A percentile compares a stretch with the other conserved stretches of the same genome.
phyloP scores from a whole-genome alignment of 2,113 vertebrate genomes.

The Anhinga rufa region DNA sequence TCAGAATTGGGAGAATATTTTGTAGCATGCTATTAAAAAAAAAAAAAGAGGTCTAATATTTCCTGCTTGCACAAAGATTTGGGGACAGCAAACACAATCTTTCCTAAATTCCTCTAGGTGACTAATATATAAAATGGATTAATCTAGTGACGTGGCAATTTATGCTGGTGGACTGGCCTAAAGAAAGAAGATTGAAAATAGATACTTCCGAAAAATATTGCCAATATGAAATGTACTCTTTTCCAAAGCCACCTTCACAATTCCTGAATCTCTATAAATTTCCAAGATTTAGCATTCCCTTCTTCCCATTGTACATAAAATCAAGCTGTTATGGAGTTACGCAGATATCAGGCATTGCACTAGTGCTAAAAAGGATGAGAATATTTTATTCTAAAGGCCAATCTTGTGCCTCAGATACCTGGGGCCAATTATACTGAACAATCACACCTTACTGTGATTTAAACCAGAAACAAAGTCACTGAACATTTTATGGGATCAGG shows the following conservation, averaged over 20 bases:
- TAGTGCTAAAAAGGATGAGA: neutral
- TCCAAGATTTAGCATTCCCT: neutral
- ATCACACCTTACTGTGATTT: neutral
- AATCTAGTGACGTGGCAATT: neutral
- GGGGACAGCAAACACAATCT: neutral
- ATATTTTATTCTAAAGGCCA: neutral
- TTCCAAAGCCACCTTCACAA: neutral
- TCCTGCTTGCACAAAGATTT: neutral
- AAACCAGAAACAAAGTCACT: neutral
- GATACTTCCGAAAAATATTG: neutral
- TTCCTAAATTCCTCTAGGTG: neutral
- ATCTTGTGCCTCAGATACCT: neutral
- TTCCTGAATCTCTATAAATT: neutral
- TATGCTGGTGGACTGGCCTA: neutral
- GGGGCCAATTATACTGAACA: neutral
- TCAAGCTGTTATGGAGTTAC: neutral
- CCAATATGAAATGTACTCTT: neutral
- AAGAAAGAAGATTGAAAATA: neutral
- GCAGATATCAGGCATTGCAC: neutral
- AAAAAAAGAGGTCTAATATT: neutral
- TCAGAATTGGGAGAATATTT: neutral
- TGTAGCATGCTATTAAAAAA: neutral
- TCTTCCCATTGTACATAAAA: neutral
- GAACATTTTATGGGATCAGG: neutral
- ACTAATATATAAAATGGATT: neutral